Conservation (phyloP, 2,888 invertebrate genomes). For the Eupithecia pulchellata region DNA sequence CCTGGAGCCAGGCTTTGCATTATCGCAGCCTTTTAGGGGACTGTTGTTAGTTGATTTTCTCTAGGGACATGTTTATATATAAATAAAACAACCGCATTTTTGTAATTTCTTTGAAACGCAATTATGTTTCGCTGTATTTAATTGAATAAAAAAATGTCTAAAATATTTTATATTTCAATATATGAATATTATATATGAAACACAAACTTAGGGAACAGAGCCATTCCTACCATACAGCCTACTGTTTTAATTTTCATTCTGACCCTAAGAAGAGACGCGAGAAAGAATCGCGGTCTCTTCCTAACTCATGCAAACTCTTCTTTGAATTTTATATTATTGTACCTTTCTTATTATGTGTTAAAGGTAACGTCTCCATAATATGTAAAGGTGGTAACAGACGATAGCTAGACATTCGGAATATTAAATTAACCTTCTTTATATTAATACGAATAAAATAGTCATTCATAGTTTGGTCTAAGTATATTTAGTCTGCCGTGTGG, state of each 20-base stretch:
- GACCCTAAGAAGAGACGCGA: conserved; percentile 25
- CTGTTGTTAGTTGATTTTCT: no score
- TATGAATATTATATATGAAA: neutral
- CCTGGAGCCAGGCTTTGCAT: no score
- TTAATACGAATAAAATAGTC: neutral
- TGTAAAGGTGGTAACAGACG: conserved; percentile 17
- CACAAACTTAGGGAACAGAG: no score
- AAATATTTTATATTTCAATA: no score
- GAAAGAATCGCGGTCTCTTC: conserved; percentile 34
- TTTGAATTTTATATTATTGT: conserved; percentile 34
- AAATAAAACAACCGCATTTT: no score
- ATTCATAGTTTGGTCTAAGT: neutral
- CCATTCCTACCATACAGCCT: neutral
- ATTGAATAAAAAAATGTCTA: no score
- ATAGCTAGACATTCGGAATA: neutral
- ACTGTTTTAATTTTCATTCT: neutral
- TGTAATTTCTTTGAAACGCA: no score
- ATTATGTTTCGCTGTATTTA: no score
- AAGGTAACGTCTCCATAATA: conserved; percentile 40
- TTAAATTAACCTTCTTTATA: neutral
- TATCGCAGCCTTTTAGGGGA: no score
- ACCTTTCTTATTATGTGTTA: conserved; percentile 38
- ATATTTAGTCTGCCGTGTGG: no score
- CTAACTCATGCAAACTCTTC: conserved; percentile 42
- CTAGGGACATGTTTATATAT: no score